Evolutionary conservation across 2,113 vertebrate genomes (phyloP).

Genomic region (Tichodroma muraria): DNA sequence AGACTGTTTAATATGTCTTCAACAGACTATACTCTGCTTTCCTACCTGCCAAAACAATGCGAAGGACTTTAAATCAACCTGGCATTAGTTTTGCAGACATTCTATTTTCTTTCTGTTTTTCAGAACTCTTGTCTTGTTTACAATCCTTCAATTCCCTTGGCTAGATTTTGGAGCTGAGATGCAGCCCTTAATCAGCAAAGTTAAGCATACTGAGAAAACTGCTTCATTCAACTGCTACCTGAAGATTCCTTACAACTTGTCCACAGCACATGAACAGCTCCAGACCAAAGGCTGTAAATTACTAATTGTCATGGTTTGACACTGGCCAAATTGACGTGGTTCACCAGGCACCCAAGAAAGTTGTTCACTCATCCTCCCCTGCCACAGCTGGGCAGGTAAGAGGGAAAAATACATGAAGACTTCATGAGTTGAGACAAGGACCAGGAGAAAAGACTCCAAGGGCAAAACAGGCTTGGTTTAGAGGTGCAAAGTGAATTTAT

Average conservation of each 20-base stretch:
- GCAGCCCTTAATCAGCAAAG: background rate
- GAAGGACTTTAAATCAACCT: background rate
- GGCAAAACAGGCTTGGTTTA: no score
- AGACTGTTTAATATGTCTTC: background rate
- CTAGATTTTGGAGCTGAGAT: background rate
- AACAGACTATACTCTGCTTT: background rate
- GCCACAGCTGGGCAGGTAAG: no score
- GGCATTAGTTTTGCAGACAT: background rate
- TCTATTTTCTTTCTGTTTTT: background rate
- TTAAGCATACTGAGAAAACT: background rate
- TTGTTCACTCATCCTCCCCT: no score
- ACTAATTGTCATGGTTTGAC: background rate
- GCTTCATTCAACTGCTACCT: background rate
- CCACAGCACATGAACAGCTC: background rate
- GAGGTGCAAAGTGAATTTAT: background rate
- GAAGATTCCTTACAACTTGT: background rate
- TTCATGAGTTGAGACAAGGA: background rate
- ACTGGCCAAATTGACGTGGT: background rate
- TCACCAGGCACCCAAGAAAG: background rate
- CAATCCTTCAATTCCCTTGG: background rate
- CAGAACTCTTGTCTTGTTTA: background rate
- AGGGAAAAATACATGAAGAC: background rate
- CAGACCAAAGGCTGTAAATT: background rate
- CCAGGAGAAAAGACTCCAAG: background rate
- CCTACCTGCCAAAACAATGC: background rate